phyloP scores from a whole-genome alignment of 1,140 invertebrate genomes.

The Chlorops oryzae region DNA sequence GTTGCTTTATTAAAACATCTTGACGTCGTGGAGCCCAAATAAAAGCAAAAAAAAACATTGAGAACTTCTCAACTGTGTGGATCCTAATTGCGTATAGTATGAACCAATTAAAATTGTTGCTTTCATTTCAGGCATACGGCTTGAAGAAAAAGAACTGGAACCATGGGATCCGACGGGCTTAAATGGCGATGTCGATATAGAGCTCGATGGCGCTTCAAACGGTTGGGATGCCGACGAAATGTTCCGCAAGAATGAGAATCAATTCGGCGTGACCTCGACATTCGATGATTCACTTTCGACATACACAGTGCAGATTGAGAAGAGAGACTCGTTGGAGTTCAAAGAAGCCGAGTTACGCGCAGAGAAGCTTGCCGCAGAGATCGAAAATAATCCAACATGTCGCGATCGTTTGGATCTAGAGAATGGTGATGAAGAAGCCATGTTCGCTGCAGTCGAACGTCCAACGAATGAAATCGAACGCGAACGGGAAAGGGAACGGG shows the following conservation, averaged over 20 bases:
- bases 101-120: not conserved
- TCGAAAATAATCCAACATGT: conserved; percentile 76
- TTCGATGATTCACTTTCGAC: conserved; percentile 78
- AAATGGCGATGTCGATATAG: conserved; percentile 58
- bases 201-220: conserved; percentile 68
- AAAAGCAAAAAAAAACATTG: not conserved
- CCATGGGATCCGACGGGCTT: conserved; percentile 74
- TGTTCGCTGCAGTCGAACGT: conserved; percentile 68
- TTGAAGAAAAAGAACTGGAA: conserved; percentile 74
- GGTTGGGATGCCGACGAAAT: conserved; percentile 94
- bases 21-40: not conserved
- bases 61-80: not conserved
- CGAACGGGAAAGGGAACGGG: conserved; percentile 19
- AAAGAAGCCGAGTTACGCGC: conserved; percentile 79
- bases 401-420: conserved; percentile 76
- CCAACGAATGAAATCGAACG: conserved; percentile 19
- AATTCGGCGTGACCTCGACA: conserved; percentile 81
- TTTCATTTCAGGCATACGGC: conserved; percentile 40
- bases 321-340: conserved; percentile 79
- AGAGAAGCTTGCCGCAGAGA: conserved; percentile 80
- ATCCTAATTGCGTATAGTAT: too few relatives aligned
- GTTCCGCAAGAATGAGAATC: conserved; percentile 87
- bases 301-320: conserved; percentile 81
- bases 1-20: conserved; percentile 1
- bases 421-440: conserved; percentile 80